phyloP scores from a whole-genome alignment of 2,888 invertebrate genomes.

The Nephrotoma guestfalica region DNA sequence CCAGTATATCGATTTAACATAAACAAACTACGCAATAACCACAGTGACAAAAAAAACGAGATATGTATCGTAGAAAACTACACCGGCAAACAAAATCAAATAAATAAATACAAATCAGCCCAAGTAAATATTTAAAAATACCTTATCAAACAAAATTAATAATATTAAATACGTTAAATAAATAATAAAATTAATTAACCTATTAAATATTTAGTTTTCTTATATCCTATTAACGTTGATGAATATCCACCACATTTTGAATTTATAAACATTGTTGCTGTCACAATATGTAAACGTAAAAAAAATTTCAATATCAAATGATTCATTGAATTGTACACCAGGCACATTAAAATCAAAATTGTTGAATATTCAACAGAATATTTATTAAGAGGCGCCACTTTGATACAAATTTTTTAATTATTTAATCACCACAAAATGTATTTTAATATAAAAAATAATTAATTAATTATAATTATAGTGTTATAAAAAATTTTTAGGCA shows the following conservation, averaged over 20 bases:
- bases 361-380: constrained; percentile 15
- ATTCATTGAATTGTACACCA: constrained; percentile 15
- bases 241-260: constrained; percentile 14
- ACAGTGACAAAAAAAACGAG: neutral
- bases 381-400: constrained; percentile 14
- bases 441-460: neutral
- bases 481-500: neutral
- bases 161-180: neutral
- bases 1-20: neutral
- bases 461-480: neutral
- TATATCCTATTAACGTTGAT: constrained; percentile 15
- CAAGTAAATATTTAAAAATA: neutral
- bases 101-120: neutral
- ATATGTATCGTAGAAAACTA: neutral
- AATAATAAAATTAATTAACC: constrained; percentile 9
- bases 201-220: constrained; percentile 13
- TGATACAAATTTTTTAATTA: constrained; percentile 7
- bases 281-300: constrained; percentile 14
- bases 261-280: constrained; percentile 14
- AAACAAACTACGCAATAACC: neutral
- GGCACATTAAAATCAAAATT: constrained; percentile 15
- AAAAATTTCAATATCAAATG: constrained; percentile 13
- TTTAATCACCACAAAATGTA: neutral
- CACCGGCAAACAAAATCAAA: neutral
- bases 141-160: neutral